Conservation (phyloP, 2,888 invertebrate species). For the Cheilosia pagana region DNA sequence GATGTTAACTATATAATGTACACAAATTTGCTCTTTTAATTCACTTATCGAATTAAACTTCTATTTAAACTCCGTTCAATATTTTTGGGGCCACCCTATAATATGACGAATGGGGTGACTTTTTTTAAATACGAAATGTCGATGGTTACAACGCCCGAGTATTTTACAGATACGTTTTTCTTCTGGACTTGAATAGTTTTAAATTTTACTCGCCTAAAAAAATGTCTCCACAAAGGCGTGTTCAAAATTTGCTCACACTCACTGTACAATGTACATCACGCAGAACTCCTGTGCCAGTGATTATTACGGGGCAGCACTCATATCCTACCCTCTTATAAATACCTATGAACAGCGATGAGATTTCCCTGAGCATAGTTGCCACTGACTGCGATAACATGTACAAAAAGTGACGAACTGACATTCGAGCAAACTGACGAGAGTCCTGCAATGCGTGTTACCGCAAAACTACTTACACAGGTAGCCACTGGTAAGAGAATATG, state of each 20-base stretch:
- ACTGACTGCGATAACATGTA: conserved; percentile 48
- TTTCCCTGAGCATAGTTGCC: conserved; percentile 49
- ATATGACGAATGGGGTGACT: no score
- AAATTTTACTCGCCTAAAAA: no score
- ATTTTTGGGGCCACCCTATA: no score
- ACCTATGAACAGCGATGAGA: conserved; percentile 34
- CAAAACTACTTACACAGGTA: conserved; percentile 35
- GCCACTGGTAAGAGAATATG: conserved; percentile 31
- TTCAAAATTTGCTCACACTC: neutral
- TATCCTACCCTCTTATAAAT: conserved; percentile 2
- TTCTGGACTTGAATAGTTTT: neutral
- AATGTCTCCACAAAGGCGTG: no score
- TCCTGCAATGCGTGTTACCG: conserved; percentile 30
- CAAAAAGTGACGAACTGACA: conserved; percentile 71
- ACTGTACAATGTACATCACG: conserved; percentile 44
- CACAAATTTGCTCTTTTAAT: no score
- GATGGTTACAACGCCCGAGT: no score
- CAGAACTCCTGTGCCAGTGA: neutral
- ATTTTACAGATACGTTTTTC: no score
- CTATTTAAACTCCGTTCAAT: no score
- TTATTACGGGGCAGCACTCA: conserved; percentile 29
- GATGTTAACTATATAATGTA: no score
- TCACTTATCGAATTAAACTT: no score
- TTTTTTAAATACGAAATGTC: no score
- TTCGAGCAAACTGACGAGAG: conserved; percentile 60